Evolutionary conservation across 2,797 vertebrate species (phyloP), one percentile per base, ranked within the genome.

Genomic region (Propithecus deckenii): DNA sequence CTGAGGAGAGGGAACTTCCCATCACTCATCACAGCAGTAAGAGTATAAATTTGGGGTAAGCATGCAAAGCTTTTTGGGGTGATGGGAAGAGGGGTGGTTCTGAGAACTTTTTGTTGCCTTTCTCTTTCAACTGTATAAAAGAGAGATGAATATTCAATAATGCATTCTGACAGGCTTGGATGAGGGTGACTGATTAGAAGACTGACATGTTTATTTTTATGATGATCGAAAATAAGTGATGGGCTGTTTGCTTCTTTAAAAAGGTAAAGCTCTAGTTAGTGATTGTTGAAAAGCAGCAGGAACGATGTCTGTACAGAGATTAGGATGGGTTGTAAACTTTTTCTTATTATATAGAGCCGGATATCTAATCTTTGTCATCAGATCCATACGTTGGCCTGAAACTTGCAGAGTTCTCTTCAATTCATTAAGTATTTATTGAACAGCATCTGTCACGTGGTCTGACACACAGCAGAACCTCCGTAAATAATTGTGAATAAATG

Each of bases 191-290:
- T 89, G 50, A 55, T 83, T 75, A 23, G 71, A 65, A 95, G 83
- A 92, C 48, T 93, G 89, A 89, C 57, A 30, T 48, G 81, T 90
- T 93, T 76, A 88, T 96, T 92, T 95, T 79, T 89, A 87, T 87
- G 72, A 67, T 92, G 71, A 91, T 65, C 95, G 55, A 91, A 90
- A 95, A 83, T 55, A 87, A 95, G 84, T 76, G 52, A 93, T 88
- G 85, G 75, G 63, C 67, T 90, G 14, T 94, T 96, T 92, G 50
- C 41, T 71, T 80, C 50, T 95, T 92, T 46, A 48, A 55, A 81
- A 87, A 90, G 41, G 41, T 65, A 30, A 84, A 95, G 80, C 88
- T 28, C 72, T 75, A 38, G 30, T 80, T 76, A 72, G 61, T 91
- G 76, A 48, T 50, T 92, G n/a, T 65, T 7, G 81, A 50, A 74